Evolutionary conservation across 2,888 invertebrate genomes (phyloP).

Genomic region (Odontocerum albicorne): DNA sequence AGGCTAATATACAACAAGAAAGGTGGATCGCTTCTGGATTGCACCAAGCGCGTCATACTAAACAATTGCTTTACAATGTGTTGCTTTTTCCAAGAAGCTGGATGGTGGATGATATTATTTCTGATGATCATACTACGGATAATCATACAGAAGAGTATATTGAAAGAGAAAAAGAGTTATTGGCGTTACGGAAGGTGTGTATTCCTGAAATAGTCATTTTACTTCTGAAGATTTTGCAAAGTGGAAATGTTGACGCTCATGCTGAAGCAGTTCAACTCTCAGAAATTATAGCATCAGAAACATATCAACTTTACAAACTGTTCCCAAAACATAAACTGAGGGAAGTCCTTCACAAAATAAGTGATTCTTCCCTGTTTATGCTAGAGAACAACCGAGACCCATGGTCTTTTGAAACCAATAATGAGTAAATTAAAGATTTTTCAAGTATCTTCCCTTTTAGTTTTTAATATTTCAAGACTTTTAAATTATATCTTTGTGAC

Average conservation of each 20-base stretch:
- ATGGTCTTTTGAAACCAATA: conserved; percentile 68
- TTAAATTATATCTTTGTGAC: too few species aligned
- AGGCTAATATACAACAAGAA: conserved; percentile 76
- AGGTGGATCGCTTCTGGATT: conserved; percentile 72
- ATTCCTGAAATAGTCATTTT: conserved; percentile 83
- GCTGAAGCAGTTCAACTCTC: conserved; percentile 69
- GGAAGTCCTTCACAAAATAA: conserved; percentile 74
- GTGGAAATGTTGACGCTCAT: conserved; percentile 76
- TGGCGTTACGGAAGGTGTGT: conserved; percentile 75
- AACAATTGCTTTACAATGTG: conserved; percentile 81
- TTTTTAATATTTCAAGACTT: too few species aligned
- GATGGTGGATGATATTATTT: conserved; percentile 72
- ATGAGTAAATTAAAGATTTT: conserved; percentile 2
- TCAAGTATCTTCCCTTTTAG: background rate
- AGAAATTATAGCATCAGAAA: conserved; percentile 78
- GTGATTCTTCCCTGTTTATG: conserved; percentile 75
- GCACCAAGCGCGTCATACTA: conserved; percentile 75
- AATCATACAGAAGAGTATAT: conserved; percentile 49
- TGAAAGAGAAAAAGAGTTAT: conserved; percentile 69
- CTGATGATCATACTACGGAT: conserved; percentile 51
- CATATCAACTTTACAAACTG: conserved; percentile 78
- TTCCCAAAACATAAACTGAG: conserved; percentile 75
- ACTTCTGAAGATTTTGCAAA: conserved; percentile 76
- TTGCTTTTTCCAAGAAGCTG: conserved; percentile 89
- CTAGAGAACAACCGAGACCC: conserved; percentile 80